Base-by-base conservation (phyloP, 2,113 vertebrate genomes). In the Turdus rufiventris region DNA sequence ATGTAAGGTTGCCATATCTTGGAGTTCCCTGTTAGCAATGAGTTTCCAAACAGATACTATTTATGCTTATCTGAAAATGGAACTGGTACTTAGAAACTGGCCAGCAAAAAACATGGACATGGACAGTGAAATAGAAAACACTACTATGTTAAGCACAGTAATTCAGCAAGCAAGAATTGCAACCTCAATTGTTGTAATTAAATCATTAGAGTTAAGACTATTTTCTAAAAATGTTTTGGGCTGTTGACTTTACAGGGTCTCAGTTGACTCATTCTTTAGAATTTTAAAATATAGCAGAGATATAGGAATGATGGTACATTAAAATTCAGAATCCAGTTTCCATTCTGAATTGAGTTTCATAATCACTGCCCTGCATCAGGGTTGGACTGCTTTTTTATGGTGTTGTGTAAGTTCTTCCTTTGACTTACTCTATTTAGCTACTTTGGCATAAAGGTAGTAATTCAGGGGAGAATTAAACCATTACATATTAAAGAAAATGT, bases 401-500 rank as follows among this genome's bases (percentile, higher is more conserved):
- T 34, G n/a, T 77, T 89, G 48, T 88, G 1, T 70, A 82, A 70
- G 51, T 36, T 95, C 91, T 95, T 73, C 67, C 63, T 74, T 73
- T 28, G 47, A 85, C 54, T 95, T 90, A 40, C 34, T 89, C 74
- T 89, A 6, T 88, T 91, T 83, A 80, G 38, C 40, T 90, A 70
- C 81, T 94, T 91, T 71, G 63, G 51, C 88, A 83, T 85, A 93
- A 93, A 94, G 76, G n/a, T 70, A 47, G 47, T 88, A 88, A 94
- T 94, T 94, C 77, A 76, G 34, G 16, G 62, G 66, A 85, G 89
- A 93, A 95, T 85, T 85, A 85, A 50, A 58, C 47, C 79, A 88
- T 85, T 89, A 96, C 95, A 91, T 85, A 94, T 96, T 96, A 54
- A 94, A 89, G 77, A 76, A 89, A 93, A 85, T 80, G 50, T 72